Percentiles rank a stretch among this genome's conserved stretches.
Evolutionary conservation across 1,140 invertebrate species (phyloP).

Genomic region (Belonocnema kinseyi): DNA sequence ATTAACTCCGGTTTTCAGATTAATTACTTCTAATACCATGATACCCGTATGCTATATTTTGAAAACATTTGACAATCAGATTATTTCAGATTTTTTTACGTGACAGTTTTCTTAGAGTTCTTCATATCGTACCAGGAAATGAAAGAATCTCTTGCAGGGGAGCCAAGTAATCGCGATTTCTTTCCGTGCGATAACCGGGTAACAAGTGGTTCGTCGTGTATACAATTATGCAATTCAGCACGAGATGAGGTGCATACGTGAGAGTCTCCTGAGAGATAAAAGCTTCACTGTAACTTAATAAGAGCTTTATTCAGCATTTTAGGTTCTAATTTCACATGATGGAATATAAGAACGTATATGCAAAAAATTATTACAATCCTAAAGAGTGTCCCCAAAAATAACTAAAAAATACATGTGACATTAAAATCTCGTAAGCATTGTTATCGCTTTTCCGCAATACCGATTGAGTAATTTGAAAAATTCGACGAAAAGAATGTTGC

Average conservation of each 20-base stretch:
- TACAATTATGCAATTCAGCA: constrained; percentile 34
- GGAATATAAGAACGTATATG: constrained; percentile 29
- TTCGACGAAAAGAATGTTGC: too few species aligned
- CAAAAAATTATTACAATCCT: neutral
- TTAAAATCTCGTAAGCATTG: too few species aligned
- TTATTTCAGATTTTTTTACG: constrained; percentile 30
- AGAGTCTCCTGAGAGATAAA: neutral
- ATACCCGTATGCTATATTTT: too few species aligned
- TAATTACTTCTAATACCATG: too few species aligned
- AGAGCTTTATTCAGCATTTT: neutral
- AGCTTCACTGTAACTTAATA: neutral
- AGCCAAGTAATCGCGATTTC: neutral
- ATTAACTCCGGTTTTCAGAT: too few species aligned
- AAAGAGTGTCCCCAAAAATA: too few species aligned
- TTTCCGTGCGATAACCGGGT: constrained; percentile 12
- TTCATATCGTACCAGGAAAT: neutral
- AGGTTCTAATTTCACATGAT: neutral
- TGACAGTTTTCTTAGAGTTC: neutral
- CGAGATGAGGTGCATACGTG: constrained; percentile 8
- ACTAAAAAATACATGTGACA: too few species aligned
- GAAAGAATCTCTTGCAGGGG: neutral
- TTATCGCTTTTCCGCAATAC: too few species aligned
- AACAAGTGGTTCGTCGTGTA: neutral
- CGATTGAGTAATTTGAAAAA: too few species aligned
- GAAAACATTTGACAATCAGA: constrained; percentile 5